A percentile compares a stretch with the other conserved stretches of the same genome.
phyloP scores from a whole-genome alignment of 2,888 invertebrate genomes.

The Sminthurides aquaticus region DNA sequence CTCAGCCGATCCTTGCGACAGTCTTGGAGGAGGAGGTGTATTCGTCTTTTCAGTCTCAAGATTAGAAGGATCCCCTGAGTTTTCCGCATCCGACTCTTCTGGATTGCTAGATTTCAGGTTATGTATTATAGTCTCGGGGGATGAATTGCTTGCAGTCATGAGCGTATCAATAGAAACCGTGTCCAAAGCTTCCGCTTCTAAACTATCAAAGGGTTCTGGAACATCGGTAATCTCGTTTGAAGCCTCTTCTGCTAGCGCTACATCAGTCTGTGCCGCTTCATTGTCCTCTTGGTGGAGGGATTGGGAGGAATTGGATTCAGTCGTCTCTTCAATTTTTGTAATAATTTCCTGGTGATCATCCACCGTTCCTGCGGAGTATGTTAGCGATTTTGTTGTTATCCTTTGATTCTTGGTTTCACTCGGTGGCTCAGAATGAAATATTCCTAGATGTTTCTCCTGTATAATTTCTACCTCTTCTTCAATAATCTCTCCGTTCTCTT shows the following conservation, averaged over 20 bases:
- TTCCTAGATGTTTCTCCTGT: neutral
- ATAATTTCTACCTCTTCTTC: neutral
- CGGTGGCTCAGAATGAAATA: neutral
- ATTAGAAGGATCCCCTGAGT: no score
- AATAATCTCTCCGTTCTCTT: neutral
- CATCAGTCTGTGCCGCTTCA: neutral
- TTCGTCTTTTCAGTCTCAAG: no score
- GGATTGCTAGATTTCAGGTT: neutral
- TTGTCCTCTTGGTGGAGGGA: neutral
- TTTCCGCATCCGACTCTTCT: neutral
- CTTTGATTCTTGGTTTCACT: neutral
- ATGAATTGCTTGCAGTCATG: slow-evolving; percentile 35
- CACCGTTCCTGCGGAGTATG: neutral
- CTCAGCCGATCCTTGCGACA: no score
- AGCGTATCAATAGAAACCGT: slow-evolving; percentile 17
- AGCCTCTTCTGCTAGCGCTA: neutral
- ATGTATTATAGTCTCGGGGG: slow-evolving; percentile 37
- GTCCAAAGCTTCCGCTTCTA: neutral
- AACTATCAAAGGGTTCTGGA: neutral
- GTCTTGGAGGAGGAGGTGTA: no score
- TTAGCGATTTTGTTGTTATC: neutral
- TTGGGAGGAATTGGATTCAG: neutral
- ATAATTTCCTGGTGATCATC: neutral
- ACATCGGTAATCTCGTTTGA: neutral
- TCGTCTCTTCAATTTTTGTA: neutral